Conservation (phyloP, 92 coral and sea anemone species). For the Hydrozoanthus gracilis region DNA sequence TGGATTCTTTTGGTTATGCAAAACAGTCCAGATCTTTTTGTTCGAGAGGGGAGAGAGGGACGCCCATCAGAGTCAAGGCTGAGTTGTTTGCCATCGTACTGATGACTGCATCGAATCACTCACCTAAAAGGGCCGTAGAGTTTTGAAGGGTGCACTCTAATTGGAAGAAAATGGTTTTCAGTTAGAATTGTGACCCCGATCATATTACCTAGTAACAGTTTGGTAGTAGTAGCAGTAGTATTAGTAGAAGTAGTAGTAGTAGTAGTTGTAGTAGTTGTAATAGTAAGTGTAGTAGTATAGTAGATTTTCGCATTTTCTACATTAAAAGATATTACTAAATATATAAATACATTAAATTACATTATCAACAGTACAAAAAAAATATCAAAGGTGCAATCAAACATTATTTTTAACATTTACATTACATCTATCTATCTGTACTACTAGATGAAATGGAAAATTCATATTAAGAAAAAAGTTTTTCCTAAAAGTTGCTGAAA, state of each 20-base stretch:
- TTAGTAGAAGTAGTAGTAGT: neutral
- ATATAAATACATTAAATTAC: neutral
- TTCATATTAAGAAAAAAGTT: neutral
- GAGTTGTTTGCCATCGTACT: too few relatives aligned
- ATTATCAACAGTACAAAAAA: neutral
- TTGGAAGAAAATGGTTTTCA: neutral
- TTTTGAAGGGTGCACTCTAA: constrained; percentile 73
- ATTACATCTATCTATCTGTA: neutral
- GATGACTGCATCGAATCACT: neutral
- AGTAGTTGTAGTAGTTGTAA: neutral
- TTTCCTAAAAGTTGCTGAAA: neutral
- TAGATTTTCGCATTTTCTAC: too few relatives aligned
- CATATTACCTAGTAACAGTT: neutral
- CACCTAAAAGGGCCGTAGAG: constrained; percentile 88
- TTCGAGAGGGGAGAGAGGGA: too few relatives aligned
- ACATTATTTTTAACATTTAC: neutral
- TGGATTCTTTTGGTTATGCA: too few relatives aligned
- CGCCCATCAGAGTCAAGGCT: too few relatives aligned
- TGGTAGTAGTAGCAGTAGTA: neutral
- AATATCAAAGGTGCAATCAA: neutral
- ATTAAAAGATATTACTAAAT: neutral
- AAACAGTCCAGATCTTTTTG: too few relatives aligned
- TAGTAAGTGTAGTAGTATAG: neutral
- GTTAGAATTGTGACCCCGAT: neutral
- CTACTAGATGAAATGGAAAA: neutral